phyloP scores from a whole-genome alignment of 2,113 vertebrate species.

The Salvelinus sp. region DNA sequence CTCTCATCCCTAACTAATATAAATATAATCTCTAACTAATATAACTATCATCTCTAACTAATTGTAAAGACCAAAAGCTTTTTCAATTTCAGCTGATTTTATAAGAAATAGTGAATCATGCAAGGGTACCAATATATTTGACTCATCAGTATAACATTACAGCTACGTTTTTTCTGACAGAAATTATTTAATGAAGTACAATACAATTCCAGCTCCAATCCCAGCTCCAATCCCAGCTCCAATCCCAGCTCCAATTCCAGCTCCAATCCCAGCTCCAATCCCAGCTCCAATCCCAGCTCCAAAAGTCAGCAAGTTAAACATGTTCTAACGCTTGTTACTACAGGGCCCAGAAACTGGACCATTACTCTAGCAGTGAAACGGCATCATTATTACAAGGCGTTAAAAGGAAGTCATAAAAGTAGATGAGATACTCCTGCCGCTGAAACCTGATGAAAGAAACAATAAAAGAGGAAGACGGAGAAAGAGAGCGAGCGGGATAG shows the following conservation, averaged over 20 bases:
- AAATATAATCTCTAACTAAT: background rate
- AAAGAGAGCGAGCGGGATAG: conserved; percentile 29
- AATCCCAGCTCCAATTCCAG: too few relatives aligned
- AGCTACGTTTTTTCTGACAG: too few relatives aligned
- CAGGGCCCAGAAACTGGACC: background rate
- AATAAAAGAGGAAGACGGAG: background rate
- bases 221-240: background rate
- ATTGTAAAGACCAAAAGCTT: too few relatives aligned
- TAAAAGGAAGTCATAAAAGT: background rate
- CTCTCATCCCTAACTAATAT: too few relatives aligned
- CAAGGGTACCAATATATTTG: too few relatives aligned
- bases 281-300: too few relatives aligned
- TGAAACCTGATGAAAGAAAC: conserved; percentile 39
- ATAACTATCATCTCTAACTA: conserved; percentile 3
- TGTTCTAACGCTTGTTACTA: background rate
- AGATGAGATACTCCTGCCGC: background rate
- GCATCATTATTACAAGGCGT: background rate
- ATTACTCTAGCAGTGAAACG: background rate
- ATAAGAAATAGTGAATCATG: too few relatives aligned
- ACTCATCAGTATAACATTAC: too few relatives aligned
- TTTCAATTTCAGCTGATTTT: too few relatives aligned
- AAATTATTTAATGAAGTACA: background rate
- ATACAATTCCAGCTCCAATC: background rate
- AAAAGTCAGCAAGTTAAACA: background rate
- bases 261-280: too few relatives aligned